Evolutionary conservation across 2,113 vertebrate genomes (phyloP), one percentile per base, ranked within the genome.

Genomic region (Pelusios castaneus): DNA sequence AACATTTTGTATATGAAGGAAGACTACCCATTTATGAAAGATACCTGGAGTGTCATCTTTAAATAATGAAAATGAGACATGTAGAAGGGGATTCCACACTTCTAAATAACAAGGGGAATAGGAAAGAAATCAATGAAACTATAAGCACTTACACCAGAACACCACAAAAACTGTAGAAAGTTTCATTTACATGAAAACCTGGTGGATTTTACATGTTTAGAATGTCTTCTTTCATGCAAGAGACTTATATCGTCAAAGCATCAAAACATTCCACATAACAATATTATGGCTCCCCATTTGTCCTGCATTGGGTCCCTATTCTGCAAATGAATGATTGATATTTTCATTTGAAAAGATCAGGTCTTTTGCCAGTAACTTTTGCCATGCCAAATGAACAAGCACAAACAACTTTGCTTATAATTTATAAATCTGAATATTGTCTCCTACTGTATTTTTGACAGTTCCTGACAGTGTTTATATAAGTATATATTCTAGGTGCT

Each of bases 351-450:
- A 85, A 85, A 89, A 85, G 89, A 83, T 90, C 89, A 85, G 58
- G 43, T 45, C 13, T 76, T 24, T 16, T 45, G 73, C 41, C 43
- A 45, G 14, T 27, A 52, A 88, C 76, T 80, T 84, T 82, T 56
- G 27, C 78, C 24, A 19, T 47, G 83, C 45, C 75, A 88, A 8
- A 27, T 93, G 60, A 81, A 81, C 89, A 41, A 78, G 29, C 60
- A 84, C 86, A 41, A 58, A n/a, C 60, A 91, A 45, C 82, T 82
- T 43, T 1, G 77, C 38, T 51, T 76, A 38, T 56, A 73, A 89
- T 94, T 95, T 58, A 88, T 82, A 87, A 58, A 49, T 83, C 41
- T 89, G 75, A 52, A 87, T 88, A 55, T 76, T 84, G 55, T 84
- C 45, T 14, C 5, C 41, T 10, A 51, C 49, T 63, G 11, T 13